Percentiles rank a stretch among this genome's conserved stretches.
phyloP scores from a whole-genome alignment of 2,113 vertebrate genomes.

The Chaenocephalus aceratus region DNA sequence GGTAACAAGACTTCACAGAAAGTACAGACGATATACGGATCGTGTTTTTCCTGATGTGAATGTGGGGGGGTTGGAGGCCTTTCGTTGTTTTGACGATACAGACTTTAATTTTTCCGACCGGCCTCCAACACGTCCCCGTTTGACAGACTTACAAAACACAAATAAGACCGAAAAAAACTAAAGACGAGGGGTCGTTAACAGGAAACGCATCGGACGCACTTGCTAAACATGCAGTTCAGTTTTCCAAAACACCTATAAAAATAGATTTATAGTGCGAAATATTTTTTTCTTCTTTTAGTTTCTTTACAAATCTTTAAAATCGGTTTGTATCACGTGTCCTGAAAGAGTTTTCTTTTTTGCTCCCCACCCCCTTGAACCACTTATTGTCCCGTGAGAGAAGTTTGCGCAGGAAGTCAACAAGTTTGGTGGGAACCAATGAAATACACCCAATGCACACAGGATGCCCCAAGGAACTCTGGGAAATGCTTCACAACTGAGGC shows the following conservation, averaged over 20 bases:
- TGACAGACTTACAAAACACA: slow-evolving; percentile 75
- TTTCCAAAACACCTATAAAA: slow-evolving; percentile 90
- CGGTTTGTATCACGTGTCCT: slow-evolving; percentile 71
- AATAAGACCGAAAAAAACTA: slow-evolving; percentile 65
- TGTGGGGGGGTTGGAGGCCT: slow-evolving; percentile 47
- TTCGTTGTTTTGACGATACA: slow-evolving; percentile 50
- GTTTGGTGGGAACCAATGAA: slow-evolving; percentile 95
- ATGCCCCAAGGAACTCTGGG: slow-evolving; percentile 97
- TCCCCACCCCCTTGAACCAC: slow-evolving; percentile 51
- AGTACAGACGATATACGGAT: slow-evolving; percentile 37
- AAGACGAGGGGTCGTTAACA: slow-evolving; percentile 69
- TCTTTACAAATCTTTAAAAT: slow-evolving; percentile 88
- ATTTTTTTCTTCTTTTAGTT: slow-evolving; percentile 84
- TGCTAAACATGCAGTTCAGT: slow-evolving; percentile 85
- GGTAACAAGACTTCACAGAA: slow-evolving; percentile 77
- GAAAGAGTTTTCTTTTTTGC: slow-evolving; percentile 77
- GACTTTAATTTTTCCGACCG: slow-evolving; percentile 49
- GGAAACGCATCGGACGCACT: slow-evolving; percentile 75
- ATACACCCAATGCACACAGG: slow-evolving; percentile 98
- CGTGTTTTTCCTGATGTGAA: slow-evolving; percentile 77
- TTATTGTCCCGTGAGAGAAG: slow-evolving; percentile 75
- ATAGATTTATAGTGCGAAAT: slow-evolving; percentile 90
- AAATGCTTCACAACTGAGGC: slow-evolving; percentile 93
- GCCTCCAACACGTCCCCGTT: slow-evolving; percentile 56
- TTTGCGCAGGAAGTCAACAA: slow-evolving; percentile 83